Evolutionary conservation across 2,113 vertebrate genomes (phyloP), one percentile per base, ranked within the genome.

Genomic region (Balaenoptera acutorostrata): DNA sequence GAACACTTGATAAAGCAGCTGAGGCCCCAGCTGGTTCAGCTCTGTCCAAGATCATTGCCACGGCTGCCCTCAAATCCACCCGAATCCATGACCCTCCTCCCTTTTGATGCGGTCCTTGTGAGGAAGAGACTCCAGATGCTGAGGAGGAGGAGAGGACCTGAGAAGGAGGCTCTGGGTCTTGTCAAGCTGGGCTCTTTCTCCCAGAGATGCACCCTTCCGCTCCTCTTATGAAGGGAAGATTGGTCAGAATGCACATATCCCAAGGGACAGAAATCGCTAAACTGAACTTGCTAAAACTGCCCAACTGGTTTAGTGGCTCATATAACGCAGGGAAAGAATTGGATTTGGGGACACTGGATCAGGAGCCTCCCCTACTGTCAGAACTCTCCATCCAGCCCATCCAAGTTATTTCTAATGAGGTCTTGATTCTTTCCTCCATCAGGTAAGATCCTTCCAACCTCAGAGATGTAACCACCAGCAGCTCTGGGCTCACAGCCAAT

Each of bases 141-240:
- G 2, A 25, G 27, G 18, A n/a, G 23, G 44, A n/a, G 9, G 36
- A 36, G 31, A 64, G 84, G 33, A 33, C 10, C 27, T 5, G 20
- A 55, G 27, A 14, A 27, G 39, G 68, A 59, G 18, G 11, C 11
- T 41, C 1, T 0, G 1, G 33, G n/a, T 29, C 49, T 86, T 49
- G 5, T 6, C 12, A 25, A 33, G 18, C 17, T 25, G 29, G 21
- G n/a, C 3, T 90, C 14, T 12, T 46, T 36, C 41, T 74, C 46
- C n/a, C 11, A 4, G 5, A 49, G 21, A 13, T 52, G 36, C 6
- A 0, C 25, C 8, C 0, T 44, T 49, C 49, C 15, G 2, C 82
- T 23, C 46, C 46, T 85, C 11, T 31, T 41, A n/a, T 0, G 23
- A n/a, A 46, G 11, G 33, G 2, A 44, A 8, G n/a, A 15, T 46